These are phyloP conservation scores for Xylocampa areola DNA, from an alignment of 2,888 invertebrate genomes.

Conservation along the genomic window DNA sequence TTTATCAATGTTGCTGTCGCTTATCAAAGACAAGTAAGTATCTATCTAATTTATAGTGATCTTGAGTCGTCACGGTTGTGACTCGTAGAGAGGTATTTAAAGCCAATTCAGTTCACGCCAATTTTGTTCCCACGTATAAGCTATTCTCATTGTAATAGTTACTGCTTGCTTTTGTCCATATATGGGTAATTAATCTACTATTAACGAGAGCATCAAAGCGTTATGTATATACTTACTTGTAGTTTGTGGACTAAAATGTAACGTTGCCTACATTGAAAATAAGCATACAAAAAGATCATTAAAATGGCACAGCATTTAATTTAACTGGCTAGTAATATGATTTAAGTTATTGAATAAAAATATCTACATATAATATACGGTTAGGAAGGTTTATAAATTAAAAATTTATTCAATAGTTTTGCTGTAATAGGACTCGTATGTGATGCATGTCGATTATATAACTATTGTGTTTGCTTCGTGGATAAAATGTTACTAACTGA, in stretches of 20 bases:
- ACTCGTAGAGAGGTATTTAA: constrained; percentile 6
- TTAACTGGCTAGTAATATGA: constrained; percentile 66
- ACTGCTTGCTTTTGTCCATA: constrained; percentile 20
- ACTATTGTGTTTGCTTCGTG: too few species aligned
- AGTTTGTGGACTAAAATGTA: constrained; percentile 35
- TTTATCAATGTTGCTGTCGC: too few species aligned
- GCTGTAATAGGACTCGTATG: too few species aligned
- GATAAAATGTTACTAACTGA: too few species aligned
- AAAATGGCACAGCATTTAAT: constrained; percentile 68
- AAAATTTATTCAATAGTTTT: too few species aligned
- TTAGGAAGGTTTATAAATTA: too few species aligned
- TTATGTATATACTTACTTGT: too few species aligned
- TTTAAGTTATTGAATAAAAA: too few species aligned
- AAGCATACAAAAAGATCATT: constrained; percentile 65
- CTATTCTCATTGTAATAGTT: constrained; percentile 17
- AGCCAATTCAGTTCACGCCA: constrained; percentile 30
- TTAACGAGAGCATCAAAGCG: constrained; percentile 16
- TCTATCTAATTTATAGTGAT: constrained; percentile 17
- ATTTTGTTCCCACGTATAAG: constrained; percentile 31
- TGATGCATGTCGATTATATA: too few species aligned
- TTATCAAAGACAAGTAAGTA: constrained; percentile 1
- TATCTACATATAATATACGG: too few species aligned
- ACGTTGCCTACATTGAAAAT: constrained; percentile 37
- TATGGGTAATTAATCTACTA: constrained; percentile 24
- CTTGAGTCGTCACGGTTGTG: constrained; percentile 14